These are phyloP conservation scores for Polyommatus iphigenia DNA, from an alignment of 2,888 invertebrate species.

Conservation along the genomic window DNA sequence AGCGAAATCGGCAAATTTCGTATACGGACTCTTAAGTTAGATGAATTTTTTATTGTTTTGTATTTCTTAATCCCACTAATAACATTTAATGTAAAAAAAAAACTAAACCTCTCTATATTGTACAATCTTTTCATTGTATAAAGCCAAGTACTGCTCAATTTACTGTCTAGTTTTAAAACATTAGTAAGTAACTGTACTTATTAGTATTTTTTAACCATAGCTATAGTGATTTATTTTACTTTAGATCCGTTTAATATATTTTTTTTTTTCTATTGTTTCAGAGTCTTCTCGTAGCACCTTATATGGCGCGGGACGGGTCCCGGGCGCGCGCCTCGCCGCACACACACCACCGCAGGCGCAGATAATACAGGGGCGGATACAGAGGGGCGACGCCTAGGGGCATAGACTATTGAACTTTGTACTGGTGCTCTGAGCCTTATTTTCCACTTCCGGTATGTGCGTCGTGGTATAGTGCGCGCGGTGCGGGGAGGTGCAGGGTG, in stretches of 20 bases:
- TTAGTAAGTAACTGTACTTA: too few species aligned
- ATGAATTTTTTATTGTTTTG: too few species aligned
- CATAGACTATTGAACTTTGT: constrained; percentile 41
- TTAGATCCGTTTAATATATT: not conserved
- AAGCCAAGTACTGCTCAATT: too few species aligned
- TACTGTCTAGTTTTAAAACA: too few species aligned
- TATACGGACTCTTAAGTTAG: too few species aligned
- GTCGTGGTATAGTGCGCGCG: constrained; percentile 47
- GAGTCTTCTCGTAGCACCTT: constrained; percentile 65
- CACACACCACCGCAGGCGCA: constrained; percentile 63
- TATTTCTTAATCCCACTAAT: too few species aligned
- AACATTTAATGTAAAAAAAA: too few species aligned
- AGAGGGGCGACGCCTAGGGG: constrained; percentile 2
- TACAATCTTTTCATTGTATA: too few species aligned
- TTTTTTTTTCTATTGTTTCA: constrained; percentile 57
- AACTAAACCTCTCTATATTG: too few species aligned
- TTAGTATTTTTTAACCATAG: too few species aligned
- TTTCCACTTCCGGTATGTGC: constrained; percentile 48
- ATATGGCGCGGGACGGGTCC: constrained; percentile 75
- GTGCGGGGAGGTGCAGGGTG: constrained; percentile 48
- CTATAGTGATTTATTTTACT: not conserved
- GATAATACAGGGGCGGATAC: constrained; percentile 59
- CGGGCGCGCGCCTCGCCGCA: constrained; percentile 68
- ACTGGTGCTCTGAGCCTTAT: constrained; percentile 61
- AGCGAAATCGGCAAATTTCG: too few species aligned